phyloP scores from a whole-genome alignment of 2,797 vertebrate genomes.

The Austrolebias charrua region DNA sequence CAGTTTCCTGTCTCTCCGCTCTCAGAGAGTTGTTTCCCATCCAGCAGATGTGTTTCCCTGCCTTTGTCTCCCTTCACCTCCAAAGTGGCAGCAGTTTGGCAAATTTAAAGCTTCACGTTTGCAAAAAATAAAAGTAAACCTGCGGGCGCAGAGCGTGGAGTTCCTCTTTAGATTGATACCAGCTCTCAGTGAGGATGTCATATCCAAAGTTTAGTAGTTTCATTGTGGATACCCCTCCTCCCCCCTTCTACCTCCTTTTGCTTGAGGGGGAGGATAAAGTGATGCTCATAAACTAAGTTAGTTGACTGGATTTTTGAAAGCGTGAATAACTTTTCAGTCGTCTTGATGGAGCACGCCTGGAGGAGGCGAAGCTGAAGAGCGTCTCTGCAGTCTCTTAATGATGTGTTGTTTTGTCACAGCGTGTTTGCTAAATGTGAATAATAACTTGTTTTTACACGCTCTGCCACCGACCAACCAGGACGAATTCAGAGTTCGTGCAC shows the following conservation, averaged over 20 bases:
- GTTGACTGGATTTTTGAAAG: constrained; percentile 31
- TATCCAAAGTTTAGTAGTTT: constrained; percentile 48
- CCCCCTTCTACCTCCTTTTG: background rate
- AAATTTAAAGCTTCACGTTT: constrained; percentile 65
- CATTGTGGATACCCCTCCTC: background rate
- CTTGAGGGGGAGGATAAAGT: constrained; percentile 20
- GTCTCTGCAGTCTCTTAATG: constrained; percentile 22
- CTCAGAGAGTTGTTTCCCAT: constrained; percentile 47
- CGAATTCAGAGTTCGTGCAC: background rate
- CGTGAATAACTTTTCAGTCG: background rate
- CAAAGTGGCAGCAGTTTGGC: constrained; percentile 50
- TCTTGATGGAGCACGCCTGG: constrained; percentile 11
- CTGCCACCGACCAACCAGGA: background rate
- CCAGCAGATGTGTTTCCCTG: constrained; percentile 47
- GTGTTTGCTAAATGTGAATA: constrained; percentile 24
- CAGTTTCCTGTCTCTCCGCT: constrained; percentile 5
- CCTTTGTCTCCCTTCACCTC: constrained; percentile 55
- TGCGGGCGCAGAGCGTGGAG: constrained; percentile 34
- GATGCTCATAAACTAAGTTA: constrained; percentile 32
- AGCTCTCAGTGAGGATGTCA: constrained; percentile 42
- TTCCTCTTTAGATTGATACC: constrained; percentile 56
- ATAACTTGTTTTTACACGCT: background rate
- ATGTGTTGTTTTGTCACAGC: constrained; percentile 7
- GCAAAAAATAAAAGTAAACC: constrained; percentile 40
- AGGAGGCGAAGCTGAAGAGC: constrained; percentile 18